Evolutionary conservation across 1,140 invertebrate species (phyloP), one percentile per base, ranked within the genome.

Genomic region (Drosophila athabasca): DNA sequence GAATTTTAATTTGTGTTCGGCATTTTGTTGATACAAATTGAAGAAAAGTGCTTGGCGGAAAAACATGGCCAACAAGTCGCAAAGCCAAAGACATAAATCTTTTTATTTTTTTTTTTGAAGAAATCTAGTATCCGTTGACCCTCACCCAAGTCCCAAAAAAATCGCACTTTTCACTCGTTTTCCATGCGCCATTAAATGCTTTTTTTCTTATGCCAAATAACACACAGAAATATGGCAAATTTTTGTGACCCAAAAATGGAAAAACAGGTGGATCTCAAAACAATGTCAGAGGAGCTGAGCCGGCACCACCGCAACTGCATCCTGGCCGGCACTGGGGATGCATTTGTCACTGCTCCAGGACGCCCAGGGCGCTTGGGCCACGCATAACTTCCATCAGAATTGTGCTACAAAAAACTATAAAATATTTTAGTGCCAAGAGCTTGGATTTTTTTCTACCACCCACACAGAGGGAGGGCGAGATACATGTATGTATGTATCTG

Each of bases 381-480:
- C 77, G 82, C 81, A 81, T 87, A 81, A 81, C 82, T 84, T 74
- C 64, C 62, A 75, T 62, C 66, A 67, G 65, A 85, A 87, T 58
- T 62, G 81, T 70, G 82, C 65, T 65, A 76, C 46, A 66, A 73
- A 79, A 75, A 82, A 64, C 53, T 61, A 62, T 73, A 74, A 77
- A 81, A 81, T 66, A 81, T 65, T 67, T 85, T 58, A 62, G 70
- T 62, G 71, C 64, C 54, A 70, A 58, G 62, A 67, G 81, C 67
- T 66, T 68, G 62, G 77, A 65, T 80, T 62, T 59, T 69, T 59
- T 45, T 53, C 48, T 22, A 22, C 60, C n/a, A 43, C 29, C 11
- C 22, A 19, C 39, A 15, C 46, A 39, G 17, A 19, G n/a, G 29
- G 62, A 68, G 19, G 15, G 62, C n/a, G n/a, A n/a, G n/a, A n/a